These are phyloP conservation scores for Drosophila seclusa DNA, from an alignment of 2,888 invertebrate genomes.

Conservation along the genomic window DNA sequence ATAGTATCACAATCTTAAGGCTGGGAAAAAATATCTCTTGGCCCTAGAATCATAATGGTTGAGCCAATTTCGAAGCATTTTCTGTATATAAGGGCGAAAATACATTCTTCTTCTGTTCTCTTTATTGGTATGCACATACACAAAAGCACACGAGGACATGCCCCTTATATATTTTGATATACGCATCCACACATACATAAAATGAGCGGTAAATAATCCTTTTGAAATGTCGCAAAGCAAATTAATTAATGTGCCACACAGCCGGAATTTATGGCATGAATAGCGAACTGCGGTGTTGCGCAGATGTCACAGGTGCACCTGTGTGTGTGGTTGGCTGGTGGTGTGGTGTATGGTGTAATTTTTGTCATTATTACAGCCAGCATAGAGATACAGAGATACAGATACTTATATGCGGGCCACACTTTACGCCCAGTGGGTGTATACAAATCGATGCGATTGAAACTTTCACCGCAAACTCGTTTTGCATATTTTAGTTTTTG, in stretches of 20 bases:
- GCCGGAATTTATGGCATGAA: constrained; percentile 82
- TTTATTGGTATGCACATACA: background rate
- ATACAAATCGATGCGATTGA: constrained; percentile 68
- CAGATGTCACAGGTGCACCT: constrained; percentile 71
- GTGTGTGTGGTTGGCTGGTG: background rate
- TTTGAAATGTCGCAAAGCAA: constrained; percentile 81
- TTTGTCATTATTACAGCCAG: constrained; percentile 52
- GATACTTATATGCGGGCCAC: constrained; percentile 11
- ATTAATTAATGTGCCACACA: constrained; percentile 84
- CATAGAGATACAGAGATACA: constrained; percentile 4
- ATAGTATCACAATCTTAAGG: background rate
- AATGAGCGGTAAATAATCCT: constrained; percentile 82
- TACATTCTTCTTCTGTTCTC: background rate
- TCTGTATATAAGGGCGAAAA: background rate
- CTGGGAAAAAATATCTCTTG: background rate
- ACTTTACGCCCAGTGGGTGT: constrained; percentile 16
- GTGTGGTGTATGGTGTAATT: constrained; percentile 5
- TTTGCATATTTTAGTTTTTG: constrained; percentile 80
- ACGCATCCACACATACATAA: constrained; percentile 32
- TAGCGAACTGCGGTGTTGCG: constrained; percentile 36
- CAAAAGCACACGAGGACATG: background rate
- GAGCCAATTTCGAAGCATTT: background rate
- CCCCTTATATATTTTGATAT: constrained; percentile 16
- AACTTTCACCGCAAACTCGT: constrained; percentile 64
- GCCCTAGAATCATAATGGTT: background rate